Evolutionary conservation across 1,140 invertebrate species (phyloP), one percentile per base, ranked within the genome.

Genomic region (Zaprionus davidi): DNA sequence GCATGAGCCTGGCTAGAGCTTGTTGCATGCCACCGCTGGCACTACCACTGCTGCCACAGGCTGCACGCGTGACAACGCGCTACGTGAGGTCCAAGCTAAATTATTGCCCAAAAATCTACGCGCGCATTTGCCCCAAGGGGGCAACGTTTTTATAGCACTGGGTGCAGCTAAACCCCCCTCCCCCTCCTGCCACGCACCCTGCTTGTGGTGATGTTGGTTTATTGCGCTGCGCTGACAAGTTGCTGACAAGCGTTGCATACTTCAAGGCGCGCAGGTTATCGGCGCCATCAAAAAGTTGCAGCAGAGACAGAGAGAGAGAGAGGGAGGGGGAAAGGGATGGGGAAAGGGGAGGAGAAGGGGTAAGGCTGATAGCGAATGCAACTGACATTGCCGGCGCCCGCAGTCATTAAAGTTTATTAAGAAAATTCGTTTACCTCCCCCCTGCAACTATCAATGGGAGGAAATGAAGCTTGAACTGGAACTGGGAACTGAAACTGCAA

Each of bases 341-440:
- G 46, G 56, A 79, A 28, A 28, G 38, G 64, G 62, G 53, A 28
- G 38, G 64, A 57, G 53, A 63, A 67, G 58, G 28, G 5, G 31
- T 4, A 6, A n/a, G 28, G 24, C 12, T 15, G 3, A 26, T 0
- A 31, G 60, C 11, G 55, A 44, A 22, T 69, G 69, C 78, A 70
- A 49, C 57, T 57, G 57, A 38, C 77, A 83, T n/a, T 78, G 76
- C 70, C 77, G 46, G 76, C 82, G 81, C 72, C 83, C 83, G 85
- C 85, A 88, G 78, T 90, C 84, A 90, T 88, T 88, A 88, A 88
- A 88, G 78, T 88, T 88, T 88, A 90, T 88, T 84, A 88, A 90
- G 84, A 88, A 90, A 84, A 78, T 85, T 20, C 15, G 17, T 44
- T 13, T 60, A 4, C 11, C 51, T 31, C 20, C 20, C n/a, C n/a